A percentile compares a stretch with the other conserved stretches of the same genome.
phyloP scores from a whole-genome alignment of 1,140 invertebrate genomes.

The Oreohelix idahoensis region DNA sequence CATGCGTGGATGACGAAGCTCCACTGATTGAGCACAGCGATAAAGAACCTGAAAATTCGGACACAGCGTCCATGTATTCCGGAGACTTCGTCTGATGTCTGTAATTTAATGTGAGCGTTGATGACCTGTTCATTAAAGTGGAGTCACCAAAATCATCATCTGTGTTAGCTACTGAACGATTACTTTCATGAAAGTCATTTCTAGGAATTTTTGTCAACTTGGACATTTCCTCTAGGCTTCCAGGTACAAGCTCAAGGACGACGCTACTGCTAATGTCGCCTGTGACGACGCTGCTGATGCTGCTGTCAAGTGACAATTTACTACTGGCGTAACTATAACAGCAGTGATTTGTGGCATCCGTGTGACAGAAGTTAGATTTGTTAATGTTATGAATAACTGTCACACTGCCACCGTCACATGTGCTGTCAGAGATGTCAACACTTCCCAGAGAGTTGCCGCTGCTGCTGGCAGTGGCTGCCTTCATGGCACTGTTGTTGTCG shows the following conservation, averaged over 20 bases:
- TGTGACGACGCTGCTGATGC: neutral
- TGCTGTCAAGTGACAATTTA: neutral
- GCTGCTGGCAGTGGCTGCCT: neutral
- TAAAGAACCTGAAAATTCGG: neutral
- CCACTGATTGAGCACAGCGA: neutral
- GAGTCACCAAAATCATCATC: neutral
- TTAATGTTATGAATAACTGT: neutral
- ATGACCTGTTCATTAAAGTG: neutral
- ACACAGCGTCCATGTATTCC: neutral
- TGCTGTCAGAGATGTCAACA: neutral
- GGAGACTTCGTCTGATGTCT: neutral
- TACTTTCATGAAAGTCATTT: no score
- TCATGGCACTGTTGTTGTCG: constrained; percentile 10
- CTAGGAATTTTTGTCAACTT: no score
- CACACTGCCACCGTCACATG: neutral
- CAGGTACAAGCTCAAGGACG: no score
- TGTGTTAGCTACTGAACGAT: no score
- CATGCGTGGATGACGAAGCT: neutral
- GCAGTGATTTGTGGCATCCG: neutral
- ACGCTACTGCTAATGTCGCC: neutral
- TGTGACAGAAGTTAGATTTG: neutral
- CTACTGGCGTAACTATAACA: neutral
- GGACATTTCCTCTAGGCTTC: no score
- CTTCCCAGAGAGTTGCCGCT: neutral
- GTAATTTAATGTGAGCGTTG: neutral